Evolutionary conservation across 2,888 invertebrate species (phyloP).

Genomic region (Andrena hattorfiana): DNA sequence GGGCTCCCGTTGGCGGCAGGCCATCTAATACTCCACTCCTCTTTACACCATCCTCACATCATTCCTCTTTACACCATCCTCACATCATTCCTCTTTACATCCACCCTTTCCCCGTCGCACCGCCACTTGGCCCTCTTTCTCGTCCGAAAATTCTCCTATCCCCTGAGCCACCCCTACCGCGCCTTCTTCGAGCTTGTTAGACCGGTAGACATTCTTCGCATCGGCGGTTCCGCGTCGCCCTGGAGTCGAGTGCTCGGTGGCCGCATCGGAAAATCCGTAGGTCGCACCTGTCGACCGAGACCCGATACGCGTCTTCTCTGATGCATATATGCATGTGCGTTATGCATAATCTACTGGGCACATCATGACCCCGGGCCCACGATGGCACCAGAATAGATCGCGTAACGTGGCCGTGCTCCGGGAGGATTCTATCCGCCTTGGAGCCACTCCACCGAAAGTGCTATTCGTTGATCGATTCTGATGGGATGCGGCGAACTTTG

Average conservation of each 20-base stretch:
- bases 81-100: constrained; percentile 19
- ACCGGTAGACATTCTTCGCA: constrained; percentile 51
- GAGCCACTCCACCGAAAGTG: constrained; percentile 34
- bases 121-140: neutral
- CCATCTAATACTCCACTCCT: constrained; percentile 75
- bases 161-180: neutral
- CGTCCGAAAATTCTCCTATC: constrained; percentile 8
- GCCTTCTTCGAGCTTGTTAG: constrained; percentile 29
- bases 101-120: neutral
- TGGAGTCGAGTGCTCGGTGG: constrained; percentile 49
- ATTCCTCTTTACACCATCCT: constrained; percentile 23
- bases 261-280: constrained; percentile 63
- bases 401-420: constrained; percentile 21
- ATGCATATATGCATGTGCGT: constrained; percentile 64
- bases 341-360: constrained; percentile 62
- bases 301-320: constrained; percentile 58
- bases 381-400: constrained; percentile 36
- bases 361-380: constrained; percentile 53
- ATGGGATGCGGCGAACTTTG: constrained; percentile 33
- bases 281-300: constrained; percentile 55
- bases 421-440: constrained; percentile 48
- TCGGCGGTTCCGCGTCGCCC: constrained; percentile 67
- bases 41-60: constrained; percentile 33
- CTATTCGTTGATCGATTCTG: constrained; percentile 49
- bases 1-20: constrained; percentile 74